These are phyloP conservation scores for Lampropteryx suffumata DNA, from an alignment of 2,888 invertebrate species.

Conservation along the genomic window DNA sequence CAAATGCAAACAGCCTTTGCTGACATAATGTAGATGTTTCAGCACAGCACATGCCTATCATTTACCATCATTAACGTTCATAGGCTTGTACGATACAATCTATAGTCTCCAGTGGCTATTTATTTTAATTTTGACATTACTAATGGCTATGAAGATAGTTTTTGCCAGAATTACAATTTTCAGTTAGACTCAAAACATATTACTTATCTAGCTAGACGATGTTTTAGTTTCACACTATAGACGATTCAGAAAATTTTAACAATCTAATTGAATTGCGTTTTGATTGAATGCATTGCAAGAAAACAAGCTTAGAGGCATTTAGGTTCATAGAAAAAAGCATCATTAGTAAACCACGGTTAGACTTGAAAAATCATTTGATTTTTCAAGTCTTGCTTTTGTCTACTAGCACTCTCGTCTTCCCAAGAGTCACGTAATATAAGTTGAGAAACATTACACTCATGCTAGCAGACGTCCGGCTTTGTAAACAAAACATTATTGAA, in stretches of 20 bases:
- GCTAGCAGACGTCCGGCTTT: slow-evolving; percentile 38
- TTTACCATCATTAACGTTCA: background rate
- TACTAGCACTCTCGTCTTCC: slow-evolving; percentile 18
- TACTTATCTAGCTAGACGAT: background rate
- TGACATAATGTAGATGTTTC: slow-evolving; percentile 1
- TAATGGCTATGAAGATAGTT: no score
- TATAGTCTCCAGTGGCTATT: slow-evolving; percentile 1
- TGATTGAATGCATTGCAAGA: background rate
- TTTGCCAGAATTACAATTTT: background rate
- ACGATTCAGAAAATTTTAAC: background rate
- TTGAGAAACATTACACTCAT: background rate
- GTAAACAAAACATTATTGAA: slow-evolving; percentile 27
- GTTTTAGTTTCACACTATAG: slow-evolving; percentile 3
- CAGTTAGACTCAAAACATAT: background rate
- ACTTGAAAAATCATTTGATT: background rate
- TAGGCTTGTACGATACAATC: background rate
- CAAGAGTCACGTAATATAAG: slow-evolving; percentile 7
- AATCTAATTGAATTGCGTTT: background rate
- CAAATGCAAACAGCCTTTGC: background rate
- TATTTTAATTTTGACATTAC: slow-evolving; percentile 1
- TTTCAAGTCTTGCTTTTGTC: slow-evolving; percentile 22
- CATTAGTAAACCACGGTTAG: background rate
- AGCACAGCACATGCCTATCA: slow-evolving; percentile 2
- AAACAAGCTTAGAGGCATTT: slow-evolving; percentile 3
- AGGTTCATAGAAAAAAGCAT: background rate